A percentile compares a stretch with the other conserved stretches of the same genome.
These are phyloP conservation scores for Pseudococcus longispinus DNA, from an alignment of 2,888 invertebrate genomes.

Conservation along the genomic window DNA sequence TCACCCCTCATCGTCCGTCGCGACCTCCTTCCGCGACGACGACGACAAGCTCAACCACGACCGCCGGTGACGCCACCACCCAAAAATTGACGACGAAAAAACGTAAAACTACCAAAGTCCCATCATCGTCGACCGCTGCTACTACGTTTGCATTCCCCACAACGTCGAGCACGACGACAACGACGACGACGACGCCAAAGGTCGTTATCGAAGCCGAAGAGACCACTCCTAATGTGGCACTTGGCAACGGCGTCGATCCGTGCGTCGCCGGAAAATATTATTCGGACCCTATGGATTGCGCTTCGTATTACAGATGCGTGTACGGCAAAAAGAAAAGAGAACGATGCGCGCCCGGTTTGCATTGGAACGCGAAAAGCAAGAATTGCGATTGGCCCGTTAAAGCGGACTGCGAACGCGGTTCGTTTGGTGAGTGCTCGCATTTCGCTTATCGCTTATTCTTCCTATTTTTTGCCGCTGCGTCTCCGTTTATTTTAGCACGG, in stretches of 20 bases:
- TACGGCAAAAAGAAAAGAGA: conserved; percentile 75
- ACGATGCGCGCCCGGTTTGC: conserved; percentile 79
- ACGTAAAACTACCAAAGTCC: background rate
- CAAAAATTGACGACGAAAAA: conserved; percentile 37
- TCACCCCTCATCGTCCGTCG: conserved; percentile 37
- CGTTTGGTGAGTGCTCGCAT: conserved; percentile 57
- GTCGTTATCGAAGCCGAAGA: conserved; percentile 61
- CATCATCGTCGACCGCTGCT: background rate
- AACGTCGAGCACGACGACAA: background rate
- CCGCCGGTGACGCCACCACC: background rate
- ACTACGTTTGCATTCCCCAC: background rate
- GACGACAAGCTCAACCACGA: background rate
- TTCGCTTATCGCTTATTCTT: too few species aligned
- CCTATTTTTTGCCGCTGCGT: background rate
- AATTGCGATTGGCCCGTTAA: conserved; percentile 83
- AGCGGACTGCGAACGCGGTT: conserved; percentile 69
- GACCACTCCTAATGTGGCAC: conserved; percentile 61
- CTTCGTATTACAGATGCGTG: conserved; percentile 62
- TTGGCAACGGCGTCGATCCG: conserved; percentile 61
- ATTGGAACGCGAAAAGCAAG: conserved; percentile 74
- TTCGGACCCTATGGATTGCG: conserved; percentile 49
- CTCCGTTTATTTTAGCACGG: background rate
- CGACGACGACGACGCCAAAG: conserved; percentile 62
- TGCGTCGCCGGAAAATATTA: conserved; percentile 59
- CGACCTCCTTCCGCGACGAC: conserved; percentile 21